Percentiles rank a stretch among this genome's conserved stretches.
These are phyloP conservation scores for Picus viridis DNA, from an alignment of 2,797 vertebrate species.

Conservation along the genomic window DNA sequence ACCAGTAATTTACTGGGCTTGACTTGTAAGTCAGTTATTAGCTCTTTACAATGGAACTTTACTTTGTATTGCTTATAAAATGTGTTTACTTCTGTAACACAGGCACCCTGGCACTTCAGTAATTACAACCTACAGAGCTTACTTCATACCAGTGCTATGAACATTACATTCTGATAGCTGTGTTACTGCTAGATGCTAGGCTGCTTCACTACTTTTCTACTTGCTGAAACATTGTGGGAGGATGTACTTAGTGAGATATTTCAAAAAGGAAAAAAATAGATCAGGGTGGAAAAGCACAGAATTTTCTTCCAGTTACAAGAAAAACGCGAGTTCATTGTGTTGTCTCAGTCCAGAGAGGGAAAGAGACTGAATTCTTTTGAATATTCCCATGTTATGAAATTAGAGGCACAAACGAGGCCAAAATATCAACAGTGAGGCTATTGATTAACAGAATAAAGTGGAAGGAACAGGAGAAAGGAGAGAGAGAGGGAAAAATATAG, in stretches of 20 bases:
- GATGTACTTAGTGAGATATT: constrained; percentile 39
- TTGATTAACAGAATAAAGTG: too few species aligned
- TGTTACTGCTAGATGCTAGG: constrained; percentile 28
- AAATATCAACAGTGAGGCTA: too few species aligned
- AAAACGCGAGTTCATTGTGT: background rate
- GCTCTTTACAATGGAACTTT: background rate
- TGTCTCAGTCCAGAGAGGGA: too few species aligned
- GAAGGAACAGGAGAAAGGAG: too few species aligned
- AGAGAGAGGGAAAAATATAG: too few species aligned
- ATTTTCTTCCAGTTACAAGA: constrained; percentile 11
- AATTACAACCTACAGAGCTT: constrained; percentile 58
- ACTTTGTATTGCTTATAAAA: constrained; percentile 11
- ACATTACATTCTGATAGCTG: constrained; percentile 26
- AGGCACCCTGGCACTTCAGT: constrained; percentile 40
- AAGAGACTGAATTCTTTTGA: too few species aligned
- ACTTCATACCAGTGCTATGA: background rate
- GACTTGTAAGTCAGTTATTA: background rate
- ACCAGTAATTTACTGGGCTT: background rate
- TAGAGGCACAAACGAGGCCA: too few species aligned
- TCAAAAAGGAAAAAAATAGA: constrained; percentile 47
- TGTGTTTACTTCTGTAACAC: constrained; percentile 35
- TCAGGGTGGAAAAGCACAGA: background rate
- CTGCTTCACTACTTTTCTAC: constrained; percentile 12
- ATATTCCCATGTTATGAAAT: too few species aligned
- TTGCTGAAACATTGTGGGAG: constrained; percentile 56